Evolutionary conservation across 2,888 invertebrate genomes (phyloP).

Genomic region (Pemphredon lugubris): DNA sequence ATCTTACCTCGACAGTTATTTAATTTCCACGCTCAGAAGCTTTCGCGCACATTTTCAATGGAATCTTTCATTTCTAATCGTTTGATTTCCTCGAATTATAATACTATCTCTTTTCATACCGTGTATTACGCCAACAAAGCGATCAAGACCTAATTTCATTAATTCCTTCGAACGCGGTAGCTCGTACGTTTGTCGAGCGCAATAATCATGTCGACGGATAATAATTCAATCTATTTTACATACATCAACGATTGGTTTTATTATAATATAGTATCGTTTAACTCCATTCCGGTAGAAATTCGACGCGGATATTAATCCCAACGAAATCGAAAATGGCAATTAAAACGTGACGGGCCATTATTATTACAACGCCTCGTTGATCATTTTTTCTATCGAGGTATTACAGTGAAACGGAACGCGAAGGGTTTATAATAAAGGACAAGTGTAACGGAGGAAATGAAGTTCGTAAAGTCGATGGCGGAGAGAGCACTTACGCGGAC

Average conservation of each 20-base stretch:
- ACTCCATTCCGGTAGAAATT: background rate
- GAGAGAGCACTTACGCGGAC: background rate
- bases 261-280: background rate
- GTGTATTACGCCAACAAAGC: too few relatives aligned
- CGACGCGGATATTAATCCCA: background rate
- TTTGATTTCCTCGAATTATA: too few relatives aligned
- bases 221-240: too few relatives aligned
- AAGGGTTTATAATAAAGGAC: background rate
- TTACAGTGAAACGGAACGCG: background rate
- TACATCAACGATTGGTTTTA: background rate
- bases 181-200: too few relatives aligned
- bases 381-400: background rate
- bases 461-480: background rate
- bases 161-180: too few relatives aligned
- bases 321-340: background rate
- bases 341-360: background rate
- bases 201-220: too few relatives aligned
- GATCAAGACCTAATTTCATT: too few relatives aligned
- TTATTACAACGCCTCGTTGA: background rate
- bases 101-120: too few relatives aligned
- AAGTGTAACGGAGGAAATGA: background rate
- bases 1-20: slow-evolving; percentile 22
- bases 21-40: background rate
- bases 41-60: background rate
- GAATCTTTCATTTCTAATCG: too few relatives aligned